A percentile compares a stretch with the other conserved stretches of the same genome.
Conservation (phyloP, 2,797 vertebrate species). For the Champsocephalus esox region DNA sequence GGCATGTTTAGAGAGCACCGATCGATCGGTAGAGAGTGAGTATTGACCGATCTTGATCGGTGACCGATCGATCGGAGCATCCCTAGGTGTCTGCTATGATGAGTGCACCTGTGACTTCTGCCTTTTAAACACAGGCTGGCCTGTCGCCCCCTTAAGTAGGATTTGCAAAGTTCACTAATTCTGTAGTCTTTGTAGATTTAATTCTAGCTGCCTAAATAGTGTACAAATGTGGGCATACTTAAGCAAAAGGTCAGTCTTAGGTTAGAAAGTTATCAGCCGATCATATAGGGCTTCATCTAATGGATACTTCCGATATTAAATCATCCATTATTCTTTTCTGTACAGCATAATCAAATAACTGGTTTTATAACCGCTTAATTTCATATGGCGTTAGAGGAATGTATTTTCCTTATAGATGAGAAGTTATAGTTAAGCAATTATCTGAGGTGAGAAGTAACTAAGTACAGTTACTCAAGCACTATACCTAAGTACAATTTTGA, state of each 20-base stretch:
- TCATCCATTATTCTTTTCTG: background rate
- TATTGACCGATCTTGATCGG: no score
- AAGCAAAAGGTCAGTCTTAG: background rate
- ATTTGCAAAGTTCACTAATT: background rate
- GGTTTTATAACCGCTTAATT: background rate
- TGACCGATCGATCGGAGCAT: no score
- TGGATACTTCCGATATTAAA: background rate
- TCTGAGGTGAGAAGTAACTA: no score
- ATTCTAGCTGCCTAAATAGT: background rate
- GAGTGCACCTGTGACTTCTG: constrained; percentile 47
- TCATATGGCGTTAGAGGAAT: background rate
- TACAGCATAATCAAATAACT: background rate
- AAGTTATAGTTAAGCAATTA: background rate
- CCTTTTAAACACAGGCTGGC: constrained; percentile 13
- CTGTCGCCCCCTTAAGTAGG: constrained; percentile 11
- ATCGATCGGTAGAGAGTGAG: no score
- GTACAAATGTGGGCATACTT: background rate
- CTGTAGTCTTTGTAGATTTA: background rate
- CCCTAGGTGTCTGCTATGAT: constrained; percentile 43
- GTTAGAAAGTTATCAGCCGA: background rate
- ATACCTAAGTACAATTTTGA: no score
- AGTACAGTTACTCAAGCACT: no score
- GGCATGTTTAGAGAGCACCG: no score
- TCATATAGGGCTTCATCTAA: background rate
- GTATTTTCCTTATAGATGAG: background rate